Conservation (phyloP, 2,797 vertebrate genomes). For the Bradypodion ventrale region DNA sequence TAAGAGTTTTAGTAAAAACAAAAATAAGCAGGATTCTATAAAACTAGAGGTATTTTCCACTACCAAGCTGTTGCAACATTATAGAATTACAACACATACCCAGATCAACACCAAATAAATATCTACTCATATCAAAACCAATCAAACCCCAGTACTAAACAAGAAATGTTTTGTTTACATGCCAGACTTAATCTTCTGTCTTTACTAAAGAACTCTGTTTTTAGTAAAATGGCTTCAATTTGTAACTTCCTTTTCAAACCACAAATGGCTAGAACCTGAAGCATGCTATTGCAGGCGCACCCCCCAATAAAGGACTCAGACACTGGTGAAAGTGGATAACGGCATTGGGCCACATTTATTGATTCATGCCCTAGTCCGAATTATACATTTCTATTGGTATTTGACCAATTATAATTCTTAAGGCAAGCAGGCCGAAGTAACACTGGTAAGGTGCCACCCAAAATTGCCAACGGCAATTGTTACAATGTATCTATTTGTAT, state of each 20-base stretch:
- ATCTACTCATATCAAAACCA: too few relatives aligned
- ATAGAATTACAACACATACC: constrained; percentile 33
- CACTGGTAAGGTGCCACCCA: too few relatives aligned
- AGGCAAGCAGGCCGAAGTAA: too few relatives aligned
- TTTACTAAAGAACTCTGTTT: constrained; percentile 33
- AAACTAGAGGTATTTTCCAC: constrained; percentile 34
- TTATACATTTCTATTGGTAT: too few relatives aligned
- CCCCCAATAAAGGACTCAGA: too few relatives aligned
- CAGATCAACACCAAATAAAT: not conserved
- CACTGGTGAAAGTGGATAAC: too few relatives aligned
- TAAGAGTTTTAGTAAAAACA: not conserved
- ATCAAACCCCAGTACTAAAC: not conserved
- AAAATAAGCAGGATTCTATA: constrained; percentile 25
- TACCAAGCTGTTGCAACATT: constrained; percentile 22
- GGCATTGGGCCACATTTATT: too few relatives aligned
- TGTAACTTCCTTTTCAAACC: constrained; percentile 54
- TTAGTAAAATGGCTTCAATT: constrained; percentile 42
- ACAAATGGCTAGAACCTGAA: constrained; percentile 38
- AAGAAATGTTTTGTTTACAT: constrained; percentile 54
- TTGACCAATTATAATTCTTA: too few relatives aligned
- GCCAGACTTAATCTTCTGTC: constrained; percentile 47
- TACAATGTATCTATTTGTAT: too few relatives aligned
- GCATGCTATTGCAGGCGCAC: not conserved
- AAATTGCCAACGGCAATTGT: too few relatives aligned
- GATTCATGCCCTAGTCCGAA: too few relatives aligned